Conservation (phyloP, 2,888 invertebrate genomes). For the Ichneumoninae sp. region DNA sequence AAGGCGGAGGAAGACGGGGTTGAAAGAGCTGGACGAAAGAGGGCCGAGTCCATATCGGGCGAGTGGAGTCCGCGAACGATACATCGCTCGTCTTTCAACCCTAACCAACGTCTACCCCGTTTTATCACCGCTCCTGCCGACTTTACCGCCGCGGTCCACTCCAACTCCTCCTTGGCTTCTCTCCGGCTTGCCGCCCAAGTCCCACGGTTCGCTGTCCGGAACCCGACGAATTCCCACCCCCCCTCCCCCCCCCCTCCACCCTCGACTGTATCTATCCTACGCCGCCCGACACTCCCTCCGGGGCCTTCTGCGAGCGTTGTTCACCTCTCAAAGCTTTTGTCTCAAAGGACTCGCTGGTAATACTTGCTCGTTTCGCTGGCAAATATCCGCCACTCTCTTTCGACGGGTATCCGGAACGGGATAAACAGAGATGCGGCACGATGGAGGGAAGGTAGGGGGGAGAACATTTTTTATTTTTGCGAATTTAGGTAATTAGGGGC, state of each 20-base stretch:
- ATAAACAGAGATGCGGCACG: not conserved
- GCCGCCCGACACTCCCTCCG: constrained; percentile 55
- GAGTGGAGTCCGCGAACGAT: constrained; percentile 70
- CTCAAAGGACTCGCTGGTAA: constrained; percentile 78
- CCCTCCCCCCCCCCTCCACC: no score
- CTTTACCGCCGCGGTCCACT: constrained; percentile 52
- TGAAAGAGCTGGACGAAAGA: constrained; percentile 67
- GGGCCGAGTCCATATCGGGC: constrained; percentile 76
- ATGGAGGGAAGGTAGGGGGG: not conserved
- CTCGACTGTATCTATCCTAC: constrained; percentile 13
- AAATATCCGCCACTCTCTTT: constrained; percentile 68
- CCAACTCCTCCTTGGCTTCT: constrained; percentile 48
- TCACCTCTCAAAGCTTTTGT: constrained; percentile 77
- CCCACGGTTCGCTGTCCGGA: constrained; percentile 41
- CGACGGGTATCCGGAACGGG: constrained; percentile 66
- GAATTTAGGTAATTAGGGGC: not conserved
- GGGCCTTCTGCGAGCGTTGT: constrained; percentile 49
- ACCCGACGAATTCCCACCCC: constrained; percentile 40
- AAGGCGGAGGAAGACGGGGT: constrained; percentile 38
- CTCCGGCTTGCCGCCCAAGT: constrained; percentile 48
- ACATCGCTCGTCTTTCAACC: constrained; percentile 71
- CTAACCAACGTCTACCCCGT: constrained; percentile 61
- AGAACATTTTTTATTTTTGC: not conserved
- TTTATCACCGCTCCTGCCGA: constrained; percentile 62
- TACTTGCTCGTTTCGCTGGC: constrained; percentile 81